phyloP scores from a whole-genome alignment of 1,140 invertebrate genomes.

The Neodiprion virginianus region DNA sequence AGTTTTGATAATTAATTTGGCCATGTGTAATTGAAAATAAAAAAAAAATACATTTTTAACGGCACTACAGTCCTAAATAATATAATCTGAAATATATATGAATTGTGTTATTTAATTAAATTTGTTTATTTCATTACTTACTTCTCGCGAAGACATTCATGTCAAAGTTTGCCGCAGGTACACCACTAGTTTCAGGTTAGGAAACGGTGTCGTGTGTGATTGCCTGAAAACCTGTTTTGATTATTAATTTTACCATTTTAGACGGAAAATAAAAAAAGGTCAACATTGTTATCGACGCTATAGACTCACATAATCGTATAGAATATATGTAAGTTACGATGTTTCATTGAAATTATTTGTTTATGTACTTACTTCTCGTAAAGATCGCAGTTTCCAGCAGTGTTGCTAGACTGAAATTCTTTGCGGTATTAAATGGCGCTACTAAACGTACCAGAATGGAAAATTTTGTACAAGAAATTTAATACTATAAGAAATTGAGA shows the following conservation, averaged over 20 bases:
- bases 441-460: no score
- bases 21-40: conserved; percentile 7
- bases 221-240: neutral
- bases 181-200: neutral
- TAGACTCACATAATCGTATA: neutral
- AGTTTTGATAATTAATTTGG: neutral
- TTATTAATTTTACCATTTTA: conserved; percentile 7
- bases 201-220: neutral
- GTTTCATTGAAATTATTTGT: conserved; percentile 11
- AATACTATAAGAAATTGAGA: no score
- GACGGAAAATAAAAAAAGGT: neutral
- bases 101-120: conserved; percentile 12
- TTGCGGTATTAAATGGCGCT: no score
- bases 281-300: neutral
- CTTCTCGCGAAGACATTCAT: conserved; percentile 16
- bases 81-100: conserved; percentile 8
- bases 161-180: conserved; percentile 8
- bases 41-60: conserved; percentile 4
- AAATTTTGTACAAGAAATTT: no score
- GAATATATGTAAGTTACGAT: conserved; percentile 1
- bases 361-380: conserved; percentile 11
- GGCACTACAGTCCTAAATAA: conserved; percentile 8
- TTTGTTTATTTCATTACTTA: conserved; percentile 13
- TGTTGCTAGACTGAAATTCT: no score
- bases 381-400: neutral